Evolutionary conservation across 2,797 vertebrate genomes (phyloP), one percentile per base, ranked within the genome.

Genomic region (Bradypodion ventrale): DNA sequence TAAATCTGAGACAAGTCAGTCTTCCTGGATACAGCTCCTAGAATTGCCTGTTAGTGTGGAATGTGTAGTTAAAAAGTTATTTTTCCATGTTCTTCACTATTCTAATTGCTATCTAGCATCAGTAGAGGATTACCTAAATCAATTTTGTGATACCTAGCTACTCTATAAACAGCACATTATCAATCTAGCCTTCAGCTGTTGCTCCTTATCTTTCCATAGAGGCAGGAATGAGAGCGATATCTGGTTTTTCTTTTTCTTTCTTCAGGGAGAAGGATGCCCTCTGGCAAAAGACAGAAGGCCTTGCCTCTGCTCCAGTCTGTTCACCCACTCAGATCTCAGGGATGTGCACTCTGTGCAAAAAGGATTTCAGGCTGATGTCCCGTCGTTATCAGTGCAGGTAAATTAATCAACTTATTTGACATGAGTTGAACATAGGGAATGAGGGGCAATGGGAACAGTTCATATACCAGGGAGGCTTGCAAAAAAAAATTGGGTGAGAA

Each of bases 331-430:
- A 52, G 0, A 72, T 65, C 1, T 35, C 87, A 15, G 91, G 90
- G 7, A 40, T 92, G n/a, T 96, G 96, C 0, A 1, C 66, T 35
- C 49, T 82, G 84, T 96, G 96, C 69, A 85, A 3, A 87, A 96
- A 95, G 87, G 87, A 93, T 87, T 96, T 96, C 66, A 87, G 87
- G 32, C 91, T 93, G 5, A 92, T 95, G 32, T 95, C 95, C 81
- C 94, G 95, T 42, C 84, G 92, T 13, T 95, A 95, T 82, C 92
- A 52, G 9, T 96, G 96, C 95, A 95, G 95, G 96, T 96, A 91
- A 91, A 89, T 46, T 1, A 15, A 10, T 32, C 63, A 40, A 68
- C 7, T 37, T n/a, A 1, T 72, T 81, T 32, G 46, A n/a, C 29
- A 10, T 8, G 7, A 56, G 23, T 5, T 52, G 32, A 19, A 56